Evolutionary conservation across 1,140 invertebrate species (phyloP), one percentile per base, ranked within the genome.

Genomic region (Globodera rostochiensis): DNA sequence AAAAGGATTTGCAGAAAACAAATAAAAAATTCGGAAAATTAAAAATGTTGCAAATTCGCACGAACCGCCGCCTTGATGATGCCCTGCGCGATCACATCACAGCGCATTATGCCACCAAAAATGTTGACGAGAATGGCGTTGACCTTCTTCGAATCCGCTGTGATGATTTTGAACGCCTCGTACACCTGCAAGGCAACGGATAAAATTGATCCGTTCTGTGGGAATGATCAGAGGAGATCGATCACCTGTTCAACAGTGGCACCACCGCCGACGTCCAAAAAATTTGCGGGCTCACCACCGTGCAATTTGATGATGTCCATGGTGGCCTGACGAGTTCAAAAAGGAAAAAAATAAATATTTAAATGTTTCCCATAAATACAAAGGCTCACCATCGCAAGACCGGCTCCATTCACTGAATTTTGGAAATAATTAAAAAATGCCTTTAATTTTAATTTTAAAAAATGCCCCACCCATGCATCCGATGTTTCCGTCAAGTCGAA

Each of bases 101-200:
- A 98, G 73, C 95, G 92, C 95, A 97, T 97, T 86, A 97, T 97
- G 78, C 95, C 95, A 82, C 92, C 92, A 88, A 93, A 93, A 83
- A 93, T 93, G 85, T 93, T 93, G 1, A 93, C 92, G 82, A 93
- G 87, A 86, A 93, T 93, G 13, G 93, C 92, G 84, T 93, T 91
- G 66, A 92, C 92, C 85, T 93, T 92, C 21, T 92, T 91, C 66
- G 79, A 71, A 90, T 94, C 93, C 67, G 92, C 91, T 69, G 96
- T 96, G 83, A 98, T 94, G 71, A 98, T 95, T 91, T 95, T 94
- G 91, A 98, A 96, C 74, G 96, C 96, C 89, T 96, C 95, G 66
- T 95, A 94, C 7, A 98, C 96, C 91, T 96, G 94, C 76, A 19
- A 13, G n/a, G 36, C 13, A 64, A 64, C 13, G 57, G 4, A 91